A percentile compares a stretch with the other conserved stretches of the same genome.
Conservation (phyloP, 1,140 invertebrate genomes). For the Lamellibrachia luymesi region DNA sequence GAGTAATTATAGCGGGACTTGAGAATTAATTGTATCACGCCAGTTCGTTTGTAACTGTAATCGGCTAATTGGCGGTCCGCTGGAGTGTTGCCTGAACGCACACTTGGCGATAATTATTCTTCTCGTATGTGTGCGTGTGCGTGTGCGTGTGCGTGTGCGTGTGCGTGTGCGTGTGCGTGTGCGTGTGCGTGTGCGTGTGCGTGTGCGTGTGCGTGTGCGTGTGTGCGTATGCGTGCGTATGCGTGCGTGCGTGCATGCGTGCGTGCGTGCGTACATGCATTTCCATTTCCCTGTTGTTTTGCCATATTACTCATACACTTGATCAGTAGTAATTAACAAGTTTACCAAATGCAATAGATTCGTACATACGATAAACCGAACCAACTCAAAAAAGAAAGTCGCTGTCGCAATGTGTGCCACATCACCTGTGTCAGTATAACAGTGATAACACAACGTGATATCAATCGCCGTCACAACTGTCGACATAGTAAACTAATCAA, state of each 20-base stretch:
- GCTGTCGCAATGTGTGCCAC: no score
- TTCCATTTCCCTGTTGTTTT: no score
- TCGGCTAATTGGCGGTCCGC: not conserved
- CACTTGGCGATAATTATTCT: not conserved
- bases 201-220: not conserved
- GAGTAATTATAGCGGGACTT: not conserved
- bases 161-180: not conserved
- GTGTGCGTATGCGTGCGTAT: not conserved
- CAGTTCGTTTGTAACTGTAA: not conserved
- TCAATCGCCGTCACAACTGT: no score
- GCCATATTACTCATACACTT: no score
- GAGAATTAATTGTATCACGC: constrained; percentile 5
- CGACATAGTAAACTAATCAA: no score
- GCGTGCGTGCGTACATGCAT: no score
- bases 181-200: not conserved
- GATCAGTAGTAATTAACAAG: no score
- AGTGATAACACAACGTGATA: no score
- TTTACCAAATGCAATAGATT: no score
- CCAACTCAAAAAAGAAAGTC: no score
- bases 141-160: constrained; percentile 7
- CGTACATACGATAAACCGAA: no score
- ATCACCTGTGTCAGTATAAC: no score
- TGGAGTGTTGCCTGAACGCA: not conserved
- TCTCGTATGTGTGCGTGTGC: not conserved
- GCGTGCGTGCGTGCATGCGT: not conserved